Conservation (phyloP, 23 tunicate genomes). For the Clavelina lepadiformis region DNA sequence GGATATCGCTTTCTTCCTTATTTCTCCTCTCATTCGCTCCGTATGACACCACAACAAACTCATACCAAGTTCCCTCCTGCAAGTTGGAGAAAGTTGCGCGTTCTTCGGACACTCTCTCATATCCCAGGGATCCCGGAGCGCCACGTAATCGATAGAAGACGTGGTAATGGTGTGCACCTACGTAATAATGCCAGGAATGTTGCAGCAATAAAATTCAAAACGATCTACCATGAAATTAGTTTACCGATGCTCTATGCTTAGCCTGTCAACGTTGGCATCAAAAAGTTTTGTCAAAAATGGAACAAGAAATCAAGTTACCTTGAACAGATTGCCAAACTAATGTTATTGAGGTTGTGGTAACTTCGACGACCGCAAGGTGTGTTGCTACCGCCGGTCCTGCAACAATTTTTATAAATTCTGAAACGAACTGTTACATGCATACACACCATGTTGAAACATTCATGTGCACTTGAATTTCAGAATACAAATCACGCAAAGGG, state of each 20-base stretch:
- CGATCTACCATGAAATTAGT: not conserved
- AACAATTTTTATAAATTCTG: slow-evolving; percentile 2
- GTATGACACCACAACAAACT: slow-evolving; percentile 44
- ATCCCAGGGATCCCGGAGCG: not conserved
- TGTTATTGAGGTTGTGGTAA: slow-evolving; percentile 32
- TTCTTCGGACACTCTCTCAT: not conserved
- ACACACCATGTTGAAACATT: not conserved
- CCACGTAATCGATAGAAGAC: slow-evolving; percentile 8
- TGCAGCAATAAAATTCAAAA: not conserved
- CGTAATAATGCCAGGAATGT: slow-evolving; percentile 1
- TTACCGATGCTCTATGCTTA: not conserved
- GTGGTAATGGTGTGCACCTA: slow-evolving; percentile 27
- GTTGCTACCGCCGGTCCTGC: slow-evolving; percentile 50
- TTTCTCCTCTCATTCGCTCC: slow-evolving; percentile 53
- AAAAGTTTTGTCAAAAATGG: too few species aligned
- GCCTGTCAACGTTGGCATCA: too few species aligned
- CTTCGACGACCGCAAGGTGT: slow-evolving; percentile 13
- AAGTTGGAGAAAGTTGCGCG: slow-evolving; percentile 17
- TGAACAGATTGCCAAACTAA: slow-evolving; percentile 46
- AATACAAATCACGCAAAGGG: too few species aligned
- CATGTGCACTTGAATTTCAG: too few species aligned
- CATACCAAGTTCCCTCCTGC: slow-evolving; percentile 37
- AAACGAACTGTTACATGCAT: too few species aligned
- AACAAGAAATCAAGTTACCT: slow-evolving; percentile 37
- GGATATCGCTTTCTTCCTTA: slow-evolving; percentile 40